phyloP scores from a whole-genome alignment of 1,140 invertebrate species.

The Drosophila trapezifrons region DNA sequence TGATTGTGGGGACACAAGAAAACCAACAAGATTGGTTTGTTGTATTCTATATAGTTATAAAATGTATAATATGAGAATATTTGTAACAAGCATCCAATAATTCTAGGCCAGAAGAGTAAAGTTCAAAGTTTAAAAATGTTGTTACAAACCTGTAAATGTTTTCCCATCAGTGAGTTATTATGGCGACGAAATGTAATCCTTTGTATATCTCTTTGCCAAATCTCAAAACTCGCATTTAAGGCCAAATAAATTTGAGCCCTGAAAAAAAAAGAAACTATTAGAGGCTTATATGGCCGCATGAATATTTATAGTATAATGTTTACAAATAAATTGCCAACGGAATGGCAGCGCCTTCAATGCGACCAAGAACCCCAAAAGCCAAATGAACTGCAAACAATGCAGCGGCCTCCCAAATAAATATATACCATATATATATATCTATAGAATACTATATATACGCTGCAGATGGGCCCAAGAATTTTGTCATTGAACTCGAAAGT shows the following conservation, averaged over 20 bases:
- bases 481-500: conserved; percentile 74
- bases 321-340: conserved; percentile 44
- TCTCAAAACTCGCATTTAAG: conserved; percentile 17
- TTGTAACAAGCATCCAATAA: no score
- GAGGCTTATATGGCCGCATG: conserved; percentile 28
- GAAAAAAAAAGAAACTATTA: conserved; percentile 26
- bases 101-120: not conserved
- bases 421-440: conserved; percentile 19
- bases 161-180: conserved; percentile 9
- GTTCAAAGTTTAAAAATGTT: not conserved
- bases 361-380: conserved; percentile 32
- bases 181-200: conserved; percentile 4
- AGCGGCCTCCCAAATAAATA: conserved; percentile 20
- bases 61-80: not conserved
- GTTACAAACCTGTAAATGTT: not conserved
- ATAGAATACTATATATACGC: conserved; percentile 20
- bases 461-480: conserved; percentile 61
- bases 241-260: conserved; percentile 8
- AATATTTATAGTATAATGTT: conserved; percentile 55
- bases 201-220: conserved; percentile 8
- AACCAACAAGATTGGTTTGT: not conserved
- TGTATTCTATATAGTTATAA: not conserved
- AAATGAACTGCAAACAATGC: conserved; percentile 71
- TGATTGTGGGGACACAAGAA: not conserved
- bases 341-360: conserved; percentile 19